Evolutionary conservation across 2,888 invertebrate species (phyloP).

Genomic region (Hesperia comma): DNA sequence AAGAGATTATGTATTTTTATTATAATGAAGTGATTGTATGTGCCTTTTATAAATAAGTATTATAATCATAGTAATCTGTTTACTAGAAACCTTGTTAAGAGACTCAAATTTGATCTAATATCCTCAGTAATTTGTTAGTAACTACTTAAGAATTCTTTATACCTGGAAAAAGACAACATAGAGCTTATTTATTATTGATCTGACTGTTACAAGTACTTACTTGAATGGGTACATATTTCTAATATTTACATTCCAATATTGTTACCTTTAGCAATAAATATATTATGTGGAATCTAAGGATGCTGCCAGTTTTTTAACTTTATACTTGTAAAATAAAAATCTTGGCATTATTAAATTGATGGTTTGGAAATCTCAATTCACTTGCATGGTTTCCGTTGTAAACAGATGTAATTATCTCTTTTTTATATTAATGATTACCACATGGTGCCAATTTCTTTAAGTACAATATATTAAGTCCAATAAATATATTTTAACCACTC

Average conservation of each 20-base stretch:
- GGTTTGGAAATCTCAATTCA: constrained; percentile 29
- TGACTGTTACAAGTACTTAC: neutral
- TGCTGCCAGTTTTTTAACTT: constrained; percentile 16
- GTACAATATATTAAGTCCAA: constrained; percentile 46
- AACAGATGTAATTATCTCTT: constrained; percentile 45
- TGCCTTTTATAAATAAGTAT: constrained; percentile 21
- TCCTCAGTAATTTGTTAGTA: neutral
- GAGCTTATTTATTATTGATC: too few species aligned
- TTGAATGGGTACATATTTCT: neutral
- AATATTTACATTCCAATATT: constrained; percentile 9
- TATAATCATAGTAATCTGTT: constrained; percentile 24
- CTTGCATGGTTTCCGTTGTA: constrained; percentile 26
- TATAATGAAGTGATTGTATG: constrained; percentile 33
- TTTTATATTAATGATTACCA: constrained; percentile 57
- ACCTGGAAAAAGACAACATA: neutral
- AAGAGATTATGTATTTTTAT: constrained; percentile 30
- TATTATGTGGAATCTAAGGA: neutral
- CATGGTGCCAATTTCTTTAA: constrained; percentile 69
- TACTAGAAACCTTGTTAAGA: constrained; percentile 20
- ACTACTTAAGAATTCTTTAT: neutral
- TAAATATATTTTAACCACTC: constrained; percentile 16
- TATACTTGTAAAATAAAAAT: constrained; percentile 9
- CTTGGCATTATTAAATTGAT: neutral
- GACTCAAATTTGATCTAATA: constrained; percentile 4
- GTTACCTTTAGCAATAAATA: constrained; percentile 1